phyloP scores from a whole-genome alignment of 35 echinoderm and acorn worm genomes.

The Chiridota heheva region DNA sequence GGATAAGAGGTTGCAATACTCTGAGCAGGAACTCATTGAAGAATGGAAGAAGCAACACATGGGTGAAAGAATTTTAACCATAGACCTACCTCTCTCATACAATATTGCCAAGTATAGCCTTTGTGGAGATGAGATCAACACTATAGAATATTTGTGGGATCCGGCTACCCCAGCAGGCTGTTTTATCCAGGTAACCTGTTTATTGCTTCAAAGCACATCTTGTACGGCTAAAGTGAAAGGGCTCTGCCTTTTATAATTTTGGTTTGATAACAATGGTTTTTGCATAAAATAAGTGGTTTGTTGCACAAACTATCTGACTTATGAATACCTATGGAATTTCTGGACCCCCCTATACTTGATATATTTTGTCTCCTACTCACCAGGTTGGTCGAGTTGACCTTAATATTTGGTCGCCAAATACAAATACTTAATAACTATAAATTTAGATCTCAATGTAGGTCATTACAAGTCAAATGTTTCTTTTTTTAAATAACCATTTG shows the following conservation, averaged over 20 bases:
- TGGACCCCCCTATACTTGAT: too few relatives aligned
- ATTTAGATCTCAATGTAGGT: too few relatives aligned
- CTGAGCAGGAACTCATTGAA: slow-evolving; percentile 73
- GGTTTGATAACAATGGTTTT: too few relatives aligned
- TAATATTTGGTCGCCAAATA: too few relatives aligned
- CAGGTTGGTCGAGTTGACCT: too few relatives aligned
- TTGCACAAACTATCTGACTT: too few relatives aligned
- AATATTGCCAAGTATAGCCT: slow-evolving; percentile 66
- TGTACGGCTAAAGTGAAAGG: background rate
- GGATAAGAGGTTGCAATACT: slow-evolving; percentile 90
- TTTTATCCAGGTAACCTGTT: slow-evolving; percentile 59
- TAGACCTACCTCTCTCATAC: slow-evolving; percentile 89
- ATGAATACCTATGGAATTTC: too few relatives aligned
- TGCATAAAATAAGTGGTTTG: too few relatives aligned
- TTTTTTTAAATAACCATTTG: too few relatives aligned
- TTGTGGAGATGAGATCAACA: slow-evolving; percentile 55
- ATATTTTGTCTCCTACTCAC: too few relatives aligned
- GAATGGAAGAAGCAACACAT: slow-evolving; percentile 71
- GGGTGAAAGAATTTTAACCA: slow-evolving; percentile 76
- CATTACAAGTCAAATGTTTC: too few relatives aligned
- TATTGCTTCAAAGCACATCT: background rate
- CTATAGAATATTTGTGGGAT: slow-evolving; percentile 90
- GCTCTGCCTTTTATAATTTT: background rate
- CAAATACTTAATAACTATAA: too few relatives aligned
- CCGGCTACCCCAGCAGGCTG: slow-evolving; percentile 54